Evolutionary conservation across 2,113 vertebrate species (phyloP).

Genomic region (Aplodontia rufa): DNA sequence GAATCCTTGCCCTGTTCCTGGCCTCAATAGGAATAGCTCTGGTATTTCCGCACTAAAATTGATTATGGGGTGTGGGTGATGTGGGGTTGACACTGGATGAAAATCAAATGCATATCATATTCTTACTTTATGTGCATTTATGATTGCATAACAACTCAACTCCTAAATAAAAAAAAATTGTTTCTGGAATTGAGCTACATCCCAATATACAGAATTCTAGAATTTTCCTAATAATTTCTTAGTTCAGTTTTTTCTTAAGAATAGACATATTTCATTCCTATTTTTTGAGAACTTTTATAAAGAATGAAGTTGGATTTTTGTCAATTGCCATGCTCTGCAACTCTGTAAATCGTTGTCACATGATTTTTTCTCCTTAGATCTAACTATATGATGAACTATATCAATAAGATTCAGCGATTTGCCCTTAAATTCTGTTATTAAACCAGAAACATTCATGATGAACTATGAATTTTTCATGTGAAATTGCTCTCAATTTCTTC

Average conservation of each 20-base stretch:
- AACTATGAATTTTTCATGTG: not conserved
- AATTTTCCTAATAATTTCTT: not conserved
- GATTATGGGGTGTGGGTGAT: too few relatives aligned
- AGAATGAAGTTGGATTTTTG: not conserved
- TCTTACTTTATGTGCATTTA: too few relatives aligned
- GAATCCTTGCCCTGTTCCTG: not conserved
- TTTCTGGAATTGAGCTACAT: not conserved
- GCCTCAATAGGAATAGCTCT: not conserved
- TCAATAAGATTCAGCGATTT: not conserved
- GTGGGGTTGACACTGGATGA: too few relatives aligned
- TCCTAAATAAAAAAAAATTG: too few relatives aligned
- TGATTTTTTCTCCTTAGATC: not conserved
- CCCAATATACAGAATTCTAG: not conserved
- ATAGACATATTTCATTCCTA: not conserved
- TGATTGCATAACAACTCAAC: too few relatives aligned
- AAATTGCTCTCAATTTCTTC: not conserved
- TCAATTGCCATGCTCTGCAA: not conserved
- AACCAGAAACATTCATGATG: not conserved
- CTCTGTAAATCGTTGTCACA: not conserved
- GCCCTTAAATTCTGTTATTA: not conserved
- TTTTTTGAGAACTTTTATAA: not conserved
- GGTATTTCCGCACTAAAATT: not conserved
- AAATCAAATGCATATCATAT: too few relatives aligned
- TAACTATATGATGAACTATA: not conserved
- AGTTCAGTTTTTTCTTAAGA: not conserved